phyloP scores from a whole-genome alignment of 2,113 vertebrate species.

The Lagenorhynchus albirostris region DNA sequence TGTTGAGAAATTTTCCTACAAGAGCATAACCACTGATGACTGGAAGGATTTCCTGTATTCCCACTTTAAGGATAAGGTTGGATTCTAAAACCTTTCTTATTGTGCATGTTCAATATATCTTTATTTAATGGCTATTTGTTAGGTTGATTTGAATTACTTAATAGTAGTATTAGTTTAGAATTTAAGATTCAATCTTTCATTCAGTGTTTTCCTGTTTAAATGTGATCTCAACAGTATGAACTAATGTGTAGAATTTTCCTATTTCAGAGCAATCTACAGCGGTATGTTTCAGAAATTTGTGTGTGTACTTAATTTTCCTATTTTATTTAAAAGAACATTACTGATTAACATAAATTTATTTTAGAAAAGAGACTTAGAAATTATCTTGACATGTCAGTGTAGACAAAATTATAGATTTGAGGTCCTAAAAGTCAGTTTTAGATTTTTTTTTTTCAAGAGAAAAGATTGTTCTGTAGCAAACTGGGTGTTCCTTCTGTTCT shows the following conservation, averaged over 20 bases:
- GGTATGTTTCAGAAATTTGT: not conserved
- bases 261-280: not conserved
- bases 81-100: not conserved
- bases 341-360: not conserved
- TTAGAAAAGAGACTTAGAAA: conserved; percentile 3
- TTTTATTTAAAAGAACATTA: not conserved
- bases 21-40: conserved; percentile 90
- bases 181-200: not conserved
- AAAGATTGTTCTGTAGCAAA: not conserved
- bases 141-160: not conserved
- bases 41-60: conserved; percentile 96
- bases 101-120: not conserved
- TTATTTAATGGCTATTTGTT: not conserved
- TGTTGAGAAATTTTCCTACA: conserved; percentile 92
- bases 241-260: not conserved
- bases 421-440: not conserved
- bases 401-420: not conserved
- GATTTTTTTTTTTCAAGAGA: not conserved
- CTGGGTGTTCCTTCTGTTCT: conserved; percentile 22
- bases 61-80: conserved; percentile 95
- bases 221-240: not conserved
- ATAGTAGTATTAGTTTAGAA: not conserved
- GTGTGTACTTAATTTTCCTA: not conserved
- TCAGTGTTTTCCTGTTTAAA: not conserved
- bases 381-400: not conserved